Evolutionary conservation across 2,113 vertebrate genomes (phyloP).

Genomic region (Microtus ochrogaster): DNA sequence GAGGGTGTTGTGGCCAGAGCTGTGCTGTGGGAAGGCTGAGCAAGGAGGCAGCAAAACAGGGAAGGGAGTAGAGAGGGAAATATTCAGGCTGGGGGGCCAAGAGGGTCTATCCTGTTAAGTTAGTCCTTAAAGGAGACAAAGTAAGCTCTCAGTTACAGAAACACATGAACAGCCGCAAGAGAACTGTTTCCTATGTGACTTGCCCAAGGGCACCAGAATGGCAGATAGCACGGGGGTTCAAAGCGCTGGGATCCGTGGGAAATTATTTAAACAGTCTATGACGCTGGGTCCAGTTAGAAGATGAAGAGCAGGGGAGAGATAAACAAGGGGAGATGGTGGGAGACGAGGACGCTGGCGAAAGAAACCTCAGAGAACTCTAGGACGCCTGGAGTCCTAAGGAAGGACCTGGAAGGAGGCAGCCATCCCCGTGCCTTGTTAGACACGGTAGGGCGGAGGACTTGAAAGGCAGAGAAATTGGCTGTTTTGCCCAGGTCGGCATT

Average conservation of each 20-base stretch:
- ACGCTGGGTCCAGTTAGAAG: neutral
- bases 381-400: neutral
- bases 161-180: neutral
- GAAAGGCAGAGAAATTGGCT: neutral
- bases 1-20: neutral
- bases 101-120: no score
- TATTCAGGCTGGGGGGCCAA: neutral
- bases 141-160: neutral
- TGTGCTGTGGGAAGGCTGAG: neutral
- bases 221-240: neutral
- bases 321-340: no score
- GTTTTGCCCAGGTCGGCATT: neutral
- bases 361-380: neutral
- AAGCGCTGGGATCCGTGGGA: neutral
- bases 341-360: neutral
- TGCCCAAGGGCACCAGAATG: neutral
- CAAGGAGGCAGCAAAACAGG: neutral
- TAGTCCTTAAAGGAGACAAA: neutral
- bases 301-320: neutral
- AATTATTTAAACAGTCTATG: neutral
- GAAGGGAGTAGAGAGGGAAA: rapidly evolving
- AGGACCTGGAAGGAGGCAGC: neutral
- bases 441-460: no score
- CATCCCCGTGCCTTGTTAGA: neutral
- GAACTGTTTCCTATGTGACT: neutral